Evolutionary conservation across 2,113 vertebrate species (phyloP).

Genomic region (Gymnogyps californianus): DNA sequence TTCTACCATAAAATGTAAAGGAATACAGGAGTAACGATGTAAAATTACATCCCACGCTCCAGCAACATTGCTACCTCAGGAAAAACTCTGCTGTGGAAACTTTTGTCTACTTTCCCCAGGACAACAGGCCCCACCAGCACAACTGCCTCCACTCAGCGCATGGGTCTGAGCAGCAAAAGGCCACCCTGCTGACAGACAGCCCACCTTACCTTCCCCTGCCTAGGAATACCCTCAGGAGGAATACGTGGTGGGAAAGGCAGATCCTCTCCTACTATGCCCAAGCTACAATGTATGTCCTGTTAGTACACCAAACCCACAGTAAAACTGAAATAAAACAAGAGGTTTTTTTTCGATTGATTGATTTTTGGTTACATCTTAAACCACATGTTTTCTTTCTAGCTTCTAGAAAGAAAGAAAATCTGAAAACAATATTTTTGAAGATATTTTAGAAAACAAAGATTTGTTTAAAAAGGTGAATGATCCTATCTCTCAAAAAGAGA

Average conservation of each 20-base stretch:
- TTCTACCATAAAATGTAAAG: neutral
- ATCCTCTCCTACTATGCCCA: neutral
- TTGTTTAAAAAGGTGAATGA: neutral
- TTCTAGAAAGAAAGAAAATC: neutral
- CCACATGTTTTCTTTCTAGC: neutral
- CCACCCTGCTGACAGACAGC: neutral
- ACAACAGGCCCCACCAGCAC: neutral
- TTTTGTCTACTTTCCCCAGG: neutral
- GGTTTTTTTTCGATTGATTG: neutral
- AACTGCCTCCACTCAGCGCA: neutral
- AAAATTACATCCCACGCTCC: neutral
- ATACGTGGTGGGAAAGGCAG: neutral
- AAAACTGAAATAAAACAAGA: neutral
- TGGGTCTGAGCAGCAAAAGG: neutral
- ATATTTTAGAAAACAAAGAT: neutral
- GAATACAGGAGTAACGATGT: fast-evolving
- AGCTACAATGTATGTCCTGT: neutral
- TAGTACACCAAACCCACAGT: neutral
- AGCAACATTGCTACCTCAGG: neutral
- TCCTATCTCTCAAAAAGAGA: neutral
- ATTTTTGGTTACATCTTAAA: neutral
- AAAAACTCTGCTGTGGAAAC: neutral
- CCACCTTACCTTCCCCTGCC: neutral
- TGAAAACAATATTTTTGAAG: neutral
- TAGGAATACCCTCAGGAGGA: neutral